These are phyloP conservation scores for Mycetomoellerius zeteki DNA, from an alignment of 1,140 invertebrate genomes.

Conservation along the genomic window DNA sequence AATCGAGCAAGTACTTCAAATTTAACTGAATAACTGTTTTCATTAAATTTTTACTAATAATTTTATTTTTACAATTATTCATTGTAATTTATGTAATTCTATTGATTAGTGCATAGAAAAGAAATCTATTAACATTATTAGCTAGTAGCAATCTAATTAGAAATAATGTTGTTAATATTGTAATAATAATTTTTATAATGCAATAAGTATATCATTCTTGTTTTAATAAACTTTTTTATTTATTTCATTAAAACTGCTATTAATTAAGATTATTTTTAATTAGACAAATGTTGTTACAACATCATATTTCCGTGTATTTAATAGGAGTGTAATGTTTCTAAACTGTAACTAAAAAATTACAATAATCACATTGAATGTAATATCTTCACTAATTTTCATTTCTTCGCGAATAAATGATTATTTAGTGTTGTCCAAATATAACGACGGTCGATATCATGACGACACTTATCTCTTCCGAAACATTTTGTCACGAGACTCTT, in stretches of 20 bases:
- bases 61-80: slow-evolving; percentile 21
- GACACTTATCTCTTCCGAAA: slow-evolving; percentile 54
- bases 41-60: background rate
- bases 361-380: slow-evolving; percentile 2
- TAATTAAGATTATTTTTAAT: no score
- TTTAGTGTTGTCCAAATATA: slow-evolving; percentile 14
- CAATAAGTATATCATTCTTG: no score
- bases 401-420: background rate
- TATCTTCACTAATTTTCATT: slow-evolving; percentile 8
- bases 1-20: slow-evolving; percentile 1
- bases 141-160: no score
- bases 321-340: background rate
- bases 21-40: background rate
- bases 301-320: background rate
- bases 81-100: background rate
- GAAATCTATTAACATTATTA: no score
- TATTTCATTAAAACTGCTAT: no score
- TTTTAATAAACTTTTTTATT: no score
- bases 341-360: background rate
- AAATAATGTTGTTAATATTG: no score
- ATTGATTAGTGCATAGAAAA: background rate
- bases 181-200: no score
- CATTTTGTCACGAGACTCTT: slow-evolving; percentile 45
- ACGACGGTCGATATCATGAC: slow-evolving; percentile 11
- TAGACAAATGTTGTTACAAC: no score